Base-by-base conservation (phyloP, 2,888 invertebrate species). In the Dynastes grantii region DNA sequence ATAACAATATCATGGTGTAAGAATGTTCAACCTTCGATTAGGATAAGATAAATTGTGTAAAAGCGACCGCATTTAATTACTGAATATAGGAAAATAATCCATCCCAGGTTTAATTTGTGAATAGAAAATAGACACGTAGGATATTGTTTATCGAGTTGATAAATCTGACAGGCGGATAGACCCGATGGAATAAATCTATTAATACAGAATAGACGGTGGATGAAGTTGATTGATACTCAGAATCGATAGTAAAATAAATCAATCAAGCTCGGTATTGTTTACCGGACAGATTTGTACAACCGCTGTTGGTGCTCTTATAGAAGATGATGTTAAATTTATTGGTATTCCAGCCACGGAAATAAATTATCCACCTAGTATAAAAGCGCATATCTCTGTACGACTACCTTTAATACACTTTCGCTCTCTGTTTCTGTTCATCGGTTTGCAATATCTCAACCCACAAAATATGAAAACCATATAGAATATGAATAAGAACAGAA, bases 191-290 rank as follows among this genome's bases (percentile, higher is more conserved):
- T 73, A 73, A 73, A 73, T 73, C 73, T 73, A 73, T 73, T 73
- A 58, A 73, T 58, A 58, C 58, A 40, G 73, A 58, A 55, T 55
- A 73, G 58, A 55, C 73, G 58, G 55, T 58, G 73, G 73, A 73
- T 73, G 73, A 73, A 73, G 73, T 73, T 73, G 73, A 73, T 73
- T 73, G 73, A 73, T 73, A 73, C 22, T 73, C 73, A 37, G 73
- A 73, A 73, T 73, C 58, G 73, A 73, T 73, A 73, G 73, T 73
- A 53, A 73, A 58, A 73, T 73, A 73, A 73, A 73, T 73, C 73
- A 73, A 73, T 73, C 73, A 73, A 37, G 40, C 73, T 73, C 73
- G 40, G 73, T 73, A 73, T 73, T 73, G 73, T 73, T 73, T 73
- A 73, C 55, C 73, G 58, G 73, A 73, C 73, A 73, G 73, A 73